Percentiles rank a stretch among this genome's conserved stretches.
Evolutionary conservation across 2,888 invertebrate species (phyloP).

Genomic region (Erannis defoliaria): DNA sequence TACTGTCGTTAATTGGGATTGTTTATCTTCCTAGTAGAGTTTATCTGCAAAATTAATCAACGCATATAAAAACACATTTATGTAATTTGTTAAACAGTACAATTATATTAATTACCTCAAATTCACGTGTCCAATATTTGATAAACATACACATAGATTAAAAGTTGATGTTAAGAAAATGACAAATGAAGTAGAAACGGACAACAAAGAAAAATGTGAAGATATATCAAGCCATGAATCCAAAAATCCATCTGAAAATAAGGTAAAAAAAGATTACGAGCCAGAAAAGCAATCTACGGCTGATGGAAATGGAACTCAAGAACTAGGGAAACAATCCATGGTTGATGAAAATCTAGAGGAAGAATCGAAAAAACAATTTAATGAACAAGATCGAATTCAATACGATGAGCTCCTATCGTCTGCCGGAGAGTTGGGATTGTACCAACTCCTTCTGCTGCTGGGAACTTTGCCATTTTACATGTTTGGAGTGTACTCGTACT

Average conservation of each 20-base stretch:
- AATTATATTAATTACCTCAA: not conserved
- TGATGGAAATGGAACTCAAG: not conserved
- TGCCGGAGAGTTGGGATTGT: constrained; percentile 52
- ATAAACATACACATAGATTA: not conserved
- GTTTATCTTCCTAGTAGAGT: not conserved
- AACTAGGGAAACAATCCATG: not conserved
- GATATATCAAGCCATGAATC: not conserved
- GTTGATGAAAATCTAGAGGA: not conserved
- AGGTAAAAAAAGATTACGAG: not conserved
- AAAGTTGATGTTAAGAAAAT: constrained; percentile 7
- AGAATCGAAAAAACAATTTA: constrained; percentile 30
- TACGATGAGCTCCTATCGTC: constrained; percentile 50
- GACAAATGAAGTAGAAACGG: not conserved
- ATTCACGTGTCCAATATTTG: not conserved
- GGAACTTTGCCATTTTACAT: constrained; percentile 50
- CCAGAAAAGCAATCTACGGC: not conserved
- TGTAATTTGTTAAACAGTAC: not conserved
- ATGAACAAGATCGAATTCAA: constrained; percentile 32
- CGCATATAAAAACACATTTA: not conserved
- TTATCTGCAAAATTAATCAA: constrained; percentile 9
- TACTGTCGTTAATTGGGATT: not conserved
- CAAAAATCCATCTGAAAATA: not conserved
- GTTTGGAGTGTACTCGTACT: constrained; percentile 49
- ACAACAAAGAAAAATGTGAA: not conserved
- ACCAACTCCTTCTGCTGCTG: constrained; percentile 47